phyloP scores from a whole-genome alignment of 2,797 vertebrate genomes.

The Spheniscus humboldti region DNA sequence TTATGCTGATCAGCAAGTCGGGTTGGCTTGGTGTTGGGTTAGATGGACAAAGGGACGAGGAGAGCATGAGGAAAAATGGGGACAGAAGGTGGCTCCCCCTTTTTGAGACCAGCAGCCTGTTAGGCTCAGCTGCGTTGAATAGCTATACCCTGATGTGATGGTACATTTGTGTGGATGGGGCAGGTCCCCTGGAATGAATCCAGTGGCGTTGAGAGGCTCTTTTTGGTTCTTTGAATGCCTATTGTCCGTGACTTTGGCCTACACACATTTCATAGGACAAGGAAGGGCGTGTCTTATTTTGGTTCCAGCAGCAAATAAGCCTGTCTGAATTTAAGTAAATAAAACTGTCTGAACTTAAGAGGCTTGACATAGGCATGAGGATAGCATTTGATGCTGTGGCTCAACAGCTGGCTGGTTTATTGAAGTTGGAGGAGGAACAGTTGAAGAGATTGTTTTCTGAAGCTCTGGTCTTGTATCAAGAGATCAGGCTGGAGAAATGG shows the following conservation, averaged over 20 bases:
- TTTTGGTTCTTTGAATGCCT: neutral
- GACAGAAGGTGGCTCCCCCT: neutral
- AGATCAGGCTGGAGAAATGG: neutral
- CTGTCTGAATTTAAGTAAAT: neutral
- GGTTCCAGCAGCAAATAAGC: neutral
- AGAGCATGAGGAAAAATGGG: neutral
- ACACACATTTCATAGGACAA: neutral
- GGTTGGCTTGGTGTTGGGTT: neutral
- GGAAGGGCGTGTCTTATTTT: neutral
- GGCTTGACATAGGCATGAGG: neutral
- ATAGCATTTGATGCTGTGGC: neutral
- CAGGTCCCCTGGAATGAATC: neutral
- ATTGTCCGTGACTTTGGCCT: neutral
- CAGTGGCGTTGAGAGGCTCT: neutral
- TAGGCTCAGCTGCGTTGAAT: neutral
- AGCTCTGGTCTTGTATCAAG: neutral
- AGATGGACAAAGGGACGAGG: neutral
- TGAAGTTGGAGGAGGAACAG: neutral
- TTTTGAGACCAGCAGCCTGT: neutral
- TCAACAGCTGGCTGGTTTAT: neutral
- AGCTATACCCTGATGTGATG: neutral
- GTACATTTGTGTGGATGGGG: neutral
- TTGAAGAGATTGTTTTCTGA: neutral
- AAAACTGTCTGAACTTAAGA: neutral
- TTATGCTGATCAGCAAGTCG: neutral